A percentile compares a stretch with the other conserved stretches of the same genome.
phyloP scores from a whole-genome alignment of 2,888 invertebrate genomes.

The Peribatodes rhomboidaria region DNA sequence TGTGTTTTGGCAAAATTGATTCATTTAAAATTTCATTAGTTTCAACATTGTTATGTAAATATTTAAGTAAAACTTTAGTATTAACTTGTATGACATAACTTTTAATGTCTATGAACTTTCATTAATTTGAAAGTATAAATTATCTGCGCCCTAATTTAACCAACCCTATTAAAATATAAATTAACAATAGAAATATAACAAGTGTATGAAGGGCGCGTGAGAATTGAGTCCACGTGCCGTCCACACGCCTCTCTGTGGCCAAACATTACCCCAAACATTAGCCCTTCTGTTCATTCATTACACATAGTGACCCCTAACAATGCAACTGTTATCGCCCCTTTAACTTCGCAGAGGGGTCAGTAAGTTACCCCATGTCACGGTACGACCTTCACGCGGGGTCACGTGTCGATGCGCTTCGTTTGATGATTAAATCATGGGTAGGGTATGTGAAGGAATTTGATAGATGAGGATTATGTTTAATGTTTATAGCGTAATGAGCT shows the following conservation, averaged over 20 bases:
- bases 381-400: slow-evolving; percentile 62
- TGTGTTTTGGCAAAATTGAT: no score
- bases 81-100: not conserved
- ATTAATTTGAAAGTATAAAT: slow-evolving; percentile 4
- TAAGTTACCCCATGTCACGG: slow-evolving; percentile 65
- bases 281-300: slow-evolving; percentile 56
- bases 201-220: slow-evolving; percentile 59
- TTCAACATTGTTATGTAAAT: no score
- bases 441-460: slow-evolving; percentile 32
- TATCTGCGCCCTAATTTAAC: slow-evolving; percentile 14
- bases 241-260: slow-evolving; percentile 72
- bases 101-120: not conserved
- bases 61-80: no score
- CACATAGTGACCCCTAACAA: slow-evolving; percentile 58
- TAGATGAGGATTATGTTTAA: not conserved
- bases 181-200: slow-evolving; percentile 49
- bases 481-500: not conserved
- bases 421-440: slow-evolving; percentile 23
- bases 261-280: slow-evolving; percentile 77
- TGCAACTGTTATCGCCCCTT: slow-evolving; percentile 73
- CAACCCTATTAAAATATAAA: slow-evolving; percentile 42
- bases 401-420: slow-evolving; percentile 54
- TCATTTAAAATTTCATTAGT: no score
- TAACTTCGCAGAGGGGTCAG: slow-evolving; percentile 66
- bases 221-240: slow-evolving; percentile 75